Conservation (phyloP, 2,888 invertebrate species). For the Masnerella sp. region DNA sequence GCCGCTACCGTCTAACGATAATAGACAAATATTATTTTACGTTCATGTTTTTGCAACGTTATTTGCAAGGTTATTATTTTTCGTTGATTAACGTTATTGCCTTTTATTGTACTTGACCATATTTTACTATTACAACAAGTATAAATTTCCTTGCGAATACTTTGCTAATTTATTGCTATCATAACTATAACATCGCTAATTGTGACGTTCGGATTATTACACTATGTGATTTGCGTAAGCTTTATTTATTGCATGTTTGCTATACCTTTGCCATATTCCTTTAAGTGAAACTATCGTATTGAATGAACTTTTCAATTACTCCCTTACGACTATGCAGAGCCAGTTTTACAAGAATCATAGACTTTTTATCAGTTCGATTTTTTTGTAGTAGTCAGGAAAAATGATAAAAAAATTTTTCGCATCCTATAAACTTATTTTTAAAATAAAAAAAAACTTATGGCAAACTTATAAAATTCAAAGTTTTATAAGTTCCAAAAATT, state of each 20-base stretch:
- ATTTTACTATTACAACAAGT: constrained; percentile 35
- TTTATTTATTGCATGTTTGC: constrained; percentile 25
- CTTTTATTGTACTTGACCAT: constrained; percentile 23
- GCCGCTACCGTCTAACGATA: constrained; percentile 8
- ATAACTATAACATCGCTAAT: constrained; percentile 46
- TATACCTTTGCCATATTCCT: too few species aligned
- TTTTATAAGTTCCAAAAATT: too few species aligned
- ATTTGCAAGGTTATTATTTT: constrained; percentile 5
- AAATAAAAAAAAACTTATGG: too few species aligned
- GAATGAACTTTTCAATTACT: too few species aligned
- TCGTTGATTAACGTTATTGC: constrained; percentile 28
- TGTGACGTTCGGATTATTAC: constrained; percentile 32
- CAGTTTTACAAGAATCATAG: too few species aligned
- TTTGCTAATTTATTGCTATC: constrained; percentile 37
- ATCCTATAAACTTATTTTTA: too few species aligned
- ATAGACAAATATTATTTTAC: constrained; percentile 25
- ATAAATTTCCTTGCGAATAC: constrained; percentile 31
- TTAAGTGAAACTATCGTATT: too few species aligned
- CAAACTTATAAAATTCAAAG: too few species aligned
- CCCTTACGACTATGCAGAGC: too few species aligned
- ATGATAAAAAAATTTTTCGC: too few species aligned
- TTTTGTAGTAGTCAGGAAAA: too few species aligned
- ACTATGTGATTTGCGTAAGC: constrained; percentile 19
- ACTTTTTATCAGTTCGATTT: too few species aligned
- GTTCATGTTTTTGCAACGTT: constrained; percentile 9